Base-by-base conservation (phyloP, 2,888 invertebrate species). In the Phalera bucephala region DNA sequence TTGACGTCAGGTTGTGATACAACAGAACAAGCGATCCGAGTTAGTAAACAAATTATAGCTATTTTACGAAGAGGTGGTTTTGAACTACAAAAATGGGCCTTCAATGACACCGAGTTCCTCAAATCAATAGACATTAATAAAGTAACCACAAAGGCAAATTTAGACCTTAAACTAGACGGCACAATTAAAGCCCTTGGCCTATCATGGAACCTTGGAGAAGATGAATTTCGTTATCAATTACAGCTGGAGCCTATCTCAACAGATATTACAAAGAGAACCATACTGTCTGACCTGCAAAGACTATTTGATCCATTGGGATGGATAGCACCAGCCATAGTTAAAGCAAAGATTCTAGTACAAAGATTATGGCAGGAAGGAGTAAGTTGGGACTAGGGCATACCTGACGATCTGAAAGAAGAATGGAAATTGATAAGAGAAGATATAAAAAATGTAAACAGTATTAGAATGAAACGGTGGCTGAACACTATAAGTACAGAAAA, bases 291-390 rank as follows among this genome's bases (percentile, higher is more conserved):
- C 17, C 14, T 40, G 9, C 36, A 40, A 2, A 26, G 22, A 9
- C 27, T 41, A 4, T 41, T 36, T 36, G 40, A 37, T 48, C 56
- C 58, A 6, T 30, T 63, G 7, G 59, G 59, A 5, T 57, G 58
- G 61, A 25, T 60, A 10, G 40, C 60, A 17, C 45, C 51, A n/a
- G 12, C n/a, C 3, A 33, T 45, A 8, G 22, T 53, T 1, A 22
- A 12, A n/a, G 40, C 42, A 5, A 52, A 56, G 36, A 42, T 57
- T 4, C 12, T 53, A 1, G 36, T 50, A 6, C 53, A 57, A 36
- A 48, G 20, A 19, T 21, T 54, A 1, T 52, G 58, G 58, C 29
- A 48, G 8, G 34, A 40, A 29, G 21, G 41, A 14, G 8, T 36
- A 10, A 20, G 27, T 10, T 60, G 54, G 59, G 52, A 57, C 31